Percentiles rank a stretch among this genome's conserved stretches.
phyloP scores from a whole-genome alignment of 2,113 vertebrate genomes.

The Ochotona princeps region DNA sequence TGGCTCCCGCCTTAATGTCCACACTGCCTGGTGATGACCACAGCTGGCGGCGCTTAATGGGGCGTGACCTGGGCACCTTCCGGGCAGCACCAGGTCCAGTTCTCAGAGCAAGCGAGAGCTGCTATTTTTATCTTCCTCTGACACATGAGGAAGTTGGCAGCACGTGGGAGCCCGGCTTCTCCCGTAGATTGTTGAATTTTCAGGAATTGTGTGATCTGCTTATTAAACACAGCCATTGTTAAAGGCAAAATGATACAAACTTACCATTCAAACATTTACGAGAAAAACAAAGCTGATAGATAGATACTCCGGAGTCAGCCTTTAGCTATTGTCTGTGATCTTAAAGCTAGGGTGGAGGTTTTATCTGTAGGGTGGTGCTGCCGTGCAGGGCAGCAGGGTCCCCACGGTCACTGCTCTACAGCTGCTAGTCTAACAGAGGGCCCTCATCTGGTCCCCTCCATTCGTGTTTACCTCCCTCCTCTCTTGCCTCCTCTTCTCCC shows the following conservation, averaged over 20 bases:
- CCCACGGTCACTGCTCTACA: background rate
- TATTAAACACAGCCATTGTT: constrained; percentile 22
- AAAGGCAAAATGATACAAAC: background rate
- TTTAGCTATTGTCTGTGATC: background rate
- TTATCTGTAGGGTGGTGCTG: background rate
- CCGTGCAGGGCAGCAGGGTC: background rate
- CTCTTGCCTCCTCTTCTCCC: background rate
- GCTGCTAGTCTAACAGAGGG: background rate
- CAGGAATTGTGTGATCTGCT: constrained; percentile 61
- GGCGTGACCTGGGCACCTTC: constrained; percentile 12
- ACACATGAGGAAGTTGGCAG: constrained; percentile 60
- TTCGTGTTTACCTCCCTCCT: background rate
- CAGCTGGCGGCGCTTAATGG: background rate
- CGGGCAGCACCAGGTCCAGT: background rate
- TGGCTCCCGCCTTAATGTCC: constrained; percentile 34
- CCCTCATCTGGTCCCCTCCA: background rate
- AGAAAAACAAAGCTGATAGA: background rate
- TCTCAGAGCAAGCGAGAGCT: background rate
- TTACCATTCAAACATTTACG: background rate
- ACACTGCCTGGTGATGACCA: constrained; percentile 42
- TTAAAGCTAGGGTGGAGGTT: background rate
- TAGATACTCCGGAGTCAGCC: background rate
- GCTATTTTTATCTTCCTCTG: constrained; percentile 71
- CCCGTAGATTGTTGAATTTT: constrained; percentile 57
- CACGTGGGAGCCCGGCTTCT: background rate